Conservation (phyloP, 2,113 vertebrate genomes). For the Hiodon alosoides region DNA sequence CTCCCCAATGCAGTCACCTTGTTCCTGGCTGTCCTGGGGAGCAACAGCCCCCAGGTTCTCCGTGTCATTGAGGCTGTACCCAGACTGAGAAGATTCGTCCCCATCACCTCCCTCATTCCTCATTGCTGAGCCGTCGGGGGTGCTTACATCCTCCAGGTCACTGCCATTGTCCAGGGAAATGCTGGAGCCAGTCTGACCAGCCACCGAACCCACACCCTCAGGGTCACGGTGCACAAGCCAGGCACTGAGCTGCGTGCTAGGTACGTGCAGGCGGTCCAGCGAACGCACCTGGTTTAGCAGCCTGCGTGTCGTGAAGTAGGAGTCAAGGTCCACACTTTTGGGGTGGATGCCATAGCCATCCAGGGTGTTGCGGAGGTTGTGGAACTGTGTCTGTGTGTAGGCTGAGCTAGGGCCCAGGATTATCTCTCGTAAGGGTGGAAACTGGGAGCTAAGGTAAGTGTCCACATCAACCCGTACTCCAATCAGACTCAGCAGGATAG, state of each 20-base stretch:
- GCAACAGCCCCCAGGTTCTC: slow-evolving; percentile 89
- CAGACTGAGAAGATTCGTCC: slow-evolving; percentile 74
- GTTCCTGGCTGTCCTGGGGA: slow-evolving; percentile 71
- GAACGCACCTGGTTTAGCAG: slow-evolving; percentile 90
- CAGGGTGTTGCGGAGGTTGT: slow-evolving; percentile 92
- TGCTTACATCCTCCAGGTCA: slow-evolving; percentile 76
- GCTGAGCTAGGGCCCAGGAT: slow-evolving; percentile 98
- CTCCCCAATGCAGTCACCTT: slow-evolving; percentile 48
- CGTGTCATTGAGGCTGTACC: slow-evolving; percentile 70
- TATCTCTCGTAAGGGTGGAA: slow-evolving; percentile 92
- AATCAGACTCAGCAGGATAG: slow-evolving; percentile 95
- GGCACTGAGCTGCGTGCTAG: slow-evolving; percentile 82
- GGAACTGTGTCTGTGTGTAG: slow-evolving; percentile 98
- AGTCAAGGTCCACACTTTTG: slow-evolving; percentile 94
- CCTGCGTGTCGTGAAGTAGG: slow-evolving; percentile 81
- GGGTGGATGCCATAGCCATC: slow-evolving; percentile 96
- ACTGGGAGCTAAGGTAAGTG: slow-evolving; percentile 87
- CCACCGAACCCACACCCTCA: slow-evolving; percentile 78
- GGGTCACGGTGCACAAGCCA: slow-evolving; percentile 94
- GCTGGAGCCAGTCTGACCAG: slow-evolving; percentile 71
- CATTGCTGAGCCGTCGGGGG: slow-evolving; percentile 72
- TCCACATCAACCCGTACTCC: slow-evolving; percentile 97
- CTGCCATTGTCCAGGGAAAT: slow-evolving; percentile 77
- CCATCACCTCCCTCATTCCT: slow-evolving; percentile 66
- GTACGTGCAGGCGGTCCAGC: slow-evolving; percentile 85